Percentiles rank a stretch among this genome's conserved stretches.
phyloP scores from a whole-genome alignment of 1,140 invertebrate species.

The Scaptomyza montana region DNA sequence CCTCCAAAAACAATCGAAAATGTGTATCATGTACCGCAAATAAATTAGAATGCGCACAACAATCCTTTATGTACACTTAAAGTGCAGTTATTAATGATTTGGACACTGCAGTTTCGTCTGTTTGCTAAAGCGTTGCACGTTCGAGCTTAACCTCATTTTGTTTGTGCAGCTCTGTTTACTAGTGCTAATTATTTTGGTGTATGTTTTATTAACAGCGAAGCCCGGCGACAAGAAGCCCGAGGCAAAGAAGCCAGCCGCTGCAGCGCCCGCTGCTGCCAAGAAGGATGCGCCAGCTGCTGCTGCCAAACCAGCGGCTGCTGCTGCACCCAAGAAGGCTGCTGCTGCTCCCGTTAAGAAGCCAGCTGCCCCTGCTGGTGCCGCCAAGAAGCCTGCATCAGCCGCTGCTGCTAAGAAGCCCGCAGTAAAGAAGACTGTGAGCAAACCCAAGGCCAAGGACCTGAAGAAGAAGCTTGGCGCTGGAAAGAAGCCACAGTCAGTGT shows the following conservation, averaged over 20 bases:
- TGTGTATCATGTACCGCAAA: neutral
- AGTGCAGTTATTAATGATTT: constrained; percentile 7
- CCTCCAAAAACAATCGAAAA: constrained; percentile 17
- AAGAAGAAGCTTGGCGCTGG: constrained; percentile 85
- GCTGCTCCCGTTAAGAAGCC: constrained; percentile 84
- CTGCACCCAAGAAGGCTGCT: constrained; percentile 84
- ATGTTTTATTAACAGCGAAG: constrained; percentile 66
- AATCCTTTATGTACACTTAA: neutral
- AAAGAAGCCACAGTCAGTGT: constrained; percentile 81
- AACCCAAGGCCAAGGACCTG: constrained; percentile 87
- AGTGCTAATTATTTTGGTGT: constrained; percentile 21
- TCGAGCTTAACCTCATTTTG: constrained; percentile 65
- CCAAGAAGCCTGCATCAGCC: constrained; percentile 75
- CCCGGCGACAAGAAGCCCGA: constrained; percentile 83
- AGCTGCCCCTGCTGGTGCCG: constrained; percentile 83
- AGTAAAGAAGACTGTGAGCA: constrained; percentile 81
- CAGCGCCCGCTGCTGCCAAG: constrained; percentile 83
- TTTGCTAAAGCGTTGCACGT: constrained; percentile 39
- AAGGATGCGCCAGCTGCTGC: constrained; percentile 75
- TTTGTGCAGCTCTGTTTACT: constrained; percentile 55
- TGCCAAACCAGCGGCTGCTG: constrained; percentile 85
- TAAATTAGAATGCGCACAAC: neutral
- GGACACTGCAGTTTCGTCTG: neutral
- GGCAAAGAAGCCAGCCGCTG: constrained; percentile 76
- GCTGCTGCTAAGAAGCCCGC: constrained; percentile 68